phyloP scores from a whole-genome alignment of 1,140 invertebrate species.

The Drosophila erecta region DNA sequence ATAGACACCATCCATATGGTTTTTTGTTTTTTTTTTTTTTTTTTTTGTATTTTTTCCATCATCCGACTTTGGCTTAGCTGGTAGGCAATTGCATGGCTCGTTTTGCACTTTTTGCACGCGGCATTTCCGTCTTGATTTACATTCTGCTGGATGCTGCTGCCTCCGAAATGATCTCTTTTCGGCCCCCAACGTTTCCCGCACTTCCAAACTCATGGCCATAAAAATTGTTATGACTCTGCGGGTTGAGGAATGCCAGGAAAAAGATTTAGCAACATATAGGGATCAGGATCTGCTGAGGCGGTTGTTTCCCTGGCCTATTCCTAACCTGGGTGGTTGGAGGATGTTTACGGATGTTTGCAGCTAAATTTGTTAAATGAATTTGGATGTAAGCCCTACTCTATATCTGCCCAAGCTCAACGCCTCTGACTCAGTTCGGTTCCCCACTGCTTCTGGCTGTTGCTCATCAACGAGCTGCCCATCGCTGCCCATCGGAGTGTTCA shows the following conservation, averaged over 20 bases:
- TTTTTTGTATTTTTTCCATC: not conserved
- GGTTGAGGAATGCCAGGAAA: slow-evolving; percentile 18
- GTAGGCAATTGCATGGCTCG: slow-evolving; percentile 75
- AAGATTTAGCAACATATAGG: not conserved
- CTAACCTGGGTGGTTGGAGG: slow-evolving; percentile 2
- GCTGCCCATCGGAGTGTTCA: slow-evolving; percentile 8
- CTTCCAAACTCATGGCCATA: slow-evolving; percentile 20
- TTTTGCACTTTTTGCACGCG: slow-evolving; percentile 76
- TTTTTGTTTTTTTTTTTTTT: not conserved
- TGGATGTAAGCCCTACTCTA: no score
- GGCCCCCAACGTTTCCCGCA: not conserved
- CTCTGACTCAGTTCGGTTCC: slow-evolving; percentile 13
- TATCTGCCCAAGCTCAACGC: not conserved
- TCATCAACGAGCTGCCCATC: slow-evolving; percentile 4
- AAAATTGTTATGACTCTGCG: slow-evolving; percentile 52
- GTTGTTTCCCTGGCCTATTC: slow-evolving; percentile 5
- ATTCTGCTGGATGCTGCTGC: slow-evolving; percentile 34
- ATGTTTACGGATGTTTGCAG: not conserved
- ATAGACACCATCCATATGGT: not conserved
- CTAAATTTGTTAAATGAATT: no score
- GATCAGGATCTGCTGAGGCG: slow-evolving; percentile 15
- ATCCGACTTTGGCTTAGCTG: slow-evolving; percentile 61
- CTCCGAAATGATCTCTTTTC: slow-evolving; percentile 46
- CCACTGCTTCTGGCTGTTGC: slow-evolving; percentile 6
- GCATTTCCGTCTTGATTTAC: slow-evolving; percentile 81